Base-by-base conservation (phyloP, 2,113 vertebrate genomes). In the Peromyscus polionotus region DNA sequence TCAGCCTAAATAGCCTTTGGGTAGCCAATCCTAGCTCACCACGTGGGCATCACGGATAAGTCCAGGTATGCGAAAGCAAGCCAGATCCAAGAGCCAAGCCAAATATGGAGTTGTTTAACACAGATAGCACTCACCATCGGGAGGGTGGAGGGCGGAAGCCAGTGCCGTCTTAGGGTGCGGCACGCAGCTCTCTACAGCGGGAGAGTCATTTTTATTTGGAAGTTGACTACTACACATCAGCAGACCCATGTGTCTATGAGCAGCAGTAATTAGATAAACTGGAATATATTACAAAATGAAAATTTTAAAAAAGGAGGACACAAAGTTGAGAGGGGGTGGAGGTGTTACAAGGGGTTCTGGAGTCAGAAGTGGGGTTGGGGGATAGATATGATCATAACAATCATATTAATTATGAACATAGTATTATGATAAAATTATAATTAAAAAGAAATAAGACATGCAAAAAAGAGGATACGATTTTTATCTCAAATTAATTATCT, bases 401-500 rank as follows among this genome's bases (percentile, higher is more conserved):
- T n/a, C 26, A 3, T 83, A 83, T 39, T 61, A 2, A 63, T 61
- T 61, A 63, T 84, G 5, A 84, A 63, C 63, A 42, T 59, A 81
- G 5, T 22, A 36, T 61, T 42, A 84, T 63, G 42, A 28, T 84
- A 84, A 39, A 79, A 17, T 65, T 42, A 63, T 42, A 28, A 14
- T 59, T 81, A 59, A 81, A 63, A 31, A 31, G 5, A 42, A 76
- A 76, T 76, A 76, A 85, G 42, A 45, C 39, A 45, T 1, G 4
- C 16, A 51, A 31, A 24, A 79, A 33, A 51, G 33, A 73, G 28
- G 13, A 28, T 3, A 26, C 19, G 20, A 87, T 63, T 70, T 17
- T 87, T 19, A 67, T 54, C 19, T 75, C 45, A 68, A 57, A n/a
- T 93, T 68, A 95, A 65, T 93, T 91, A 90, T n/a, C 31, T 73